Evolutionary conservation across 2,113 vertebrate genomes (phyloP), one percentile per base, ranked within the genome.

Genomic region (Nothocercus julius): DNA sequence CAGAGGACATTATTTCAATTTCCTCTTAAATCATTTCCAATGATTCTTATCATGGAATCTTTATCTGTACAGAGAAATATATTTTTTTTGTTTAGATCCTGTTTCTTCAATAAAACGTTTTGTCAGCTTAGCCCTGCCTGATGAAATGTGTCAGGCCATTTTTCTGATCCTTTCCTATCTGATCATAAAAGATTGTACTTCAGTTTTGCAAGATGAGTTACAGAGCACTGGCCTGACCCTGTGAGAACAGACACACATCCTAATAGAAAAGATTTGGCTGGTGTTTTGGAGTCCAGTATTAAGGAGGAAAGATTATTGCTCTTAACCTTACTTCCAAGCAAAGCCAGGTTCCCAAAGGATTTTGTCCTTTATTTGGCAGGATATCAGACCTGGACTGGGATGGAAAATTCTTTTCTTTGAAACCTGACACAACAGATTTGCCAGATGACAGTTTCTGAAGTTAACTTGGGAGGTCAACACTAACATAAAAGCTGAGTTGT

Each of bases 341-440:
- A n/a, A 61, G 8, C 27, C 47, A 62, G 10, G 14, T 56, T 94
- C 85, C 87, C 92, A 89, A 32, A 93, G 78, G 85, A 7, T 44
- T 92, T 90, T 82, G 17, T 69, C 54, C 75, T 92, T 84, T 91
- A 77, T 66, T 63, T 32, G 17, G n/a, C 56, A 94, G 64, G 73
- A 93, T 88, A 88, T 90, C 87, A 68, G 61, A 86, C 51, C 61
- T 28, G 45, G 75, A 13, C 0, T 85, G 75, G 95, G 49, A 11
- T 67, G 58, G 58, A 73, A 95, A 92, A 73, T 27, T 51, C 18
- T 67, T 69, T 81, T 56, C 67, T 95, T 91, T 95, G 77, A 94
- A 95, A 90, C 3, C 1, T 70, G 34, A 58, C 82, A 54, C 53
- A 79, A 47, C 32, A 87, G 86, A 78, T 92, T 82, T 77, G 8